Evolutionary conservation across 2,888 invertebrate species (phyloP), one percentile per base, ranked within the genome.

Genomic region (Chorisops tibialis): DNA sequence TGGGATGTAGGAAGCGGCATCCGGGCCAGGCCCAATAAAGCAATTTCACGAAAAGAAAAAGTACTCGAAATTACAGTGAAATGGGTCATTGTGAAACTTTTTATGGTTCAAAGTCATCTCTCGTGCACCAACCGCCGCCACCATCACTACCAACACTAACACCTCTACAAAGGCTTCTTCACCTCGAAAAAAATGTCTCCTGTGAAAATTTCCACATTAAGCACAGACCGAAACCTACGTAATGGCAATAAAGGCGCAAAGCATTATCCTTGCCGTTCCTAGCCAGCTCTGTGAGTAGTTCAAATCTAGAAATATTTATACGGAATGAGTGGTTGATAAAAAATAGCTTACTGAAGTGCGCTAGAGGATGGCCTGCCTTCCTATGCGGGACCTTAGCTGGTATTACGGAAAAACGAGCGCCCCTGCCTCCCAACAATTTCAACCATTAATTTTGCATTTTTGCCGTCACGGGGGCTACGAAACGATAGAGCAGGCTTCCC

Each of bases 361-460:
- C 45, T 22, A 9, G 9, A 19, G 6, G 4, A 22, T 39, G 49
- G 12, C 12, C 24, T 50, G 16, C 16, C 21, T 21, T 48, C 21
- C 49, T 35, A 14, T 21, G 24, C 16, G 21, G 14, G 16, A 14
- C 30, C 49, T 30, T n/a, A n/a, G n/a, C n/a, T n/a, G n/a, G 14
- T 30, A 54, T 7, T 54, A 39, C n/a, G n/a, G n/a, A n/a, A n/a
- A n/a, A n/a, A n/a, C n/a, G 45, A 47, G 37, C 24, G 9, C 16
- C 41, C 35, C 16, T 6, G 47, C 16, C 7, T 30, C 30, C 30
- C 30, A 9, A 30, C 9, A 30, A 35, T 58, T 58, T 35, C 5
- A 45, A 14, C 47, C 58, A 58, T 58, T 47, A 58, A 58, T 58
- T 58, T 47, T 58, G 41, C 45, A 58, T 58, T 58, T 58, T 58